These are phyloP conservation scores for Sus scrofa DNA, from an alignment of 2,113 vertebrate species.

Conservation along the genomic window DNA sequence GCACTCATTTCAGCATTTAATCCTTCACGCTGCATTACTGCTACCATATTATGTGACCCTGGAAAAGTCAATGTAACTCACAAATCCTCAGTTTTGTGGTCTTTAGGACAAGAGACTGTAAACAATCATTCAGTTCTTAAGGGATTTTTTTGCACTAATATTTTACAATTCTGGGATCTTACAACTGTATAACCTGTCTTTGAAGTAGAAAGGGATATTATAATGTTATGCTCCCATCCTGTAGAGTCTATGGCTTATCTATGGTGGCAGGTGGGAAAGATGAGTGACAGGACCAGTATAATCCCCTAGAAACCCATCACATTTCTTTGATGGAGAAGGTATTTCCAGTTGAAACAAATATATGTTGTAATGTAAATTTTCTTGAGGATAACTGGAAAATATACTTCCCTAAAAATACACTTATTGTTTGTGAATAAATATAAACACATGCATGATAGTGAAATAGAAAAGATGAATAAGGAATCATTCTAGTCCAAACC, in stretches of 20 bases:
- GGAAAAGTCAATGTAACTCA: background rate
- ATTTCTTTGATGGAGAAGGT: background rate
- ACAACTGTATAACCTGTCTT: background rate
- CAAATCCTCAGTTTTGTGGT: background rate
- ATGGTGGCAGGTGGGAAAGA: background rate
- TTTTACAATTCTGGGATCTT: background rate
- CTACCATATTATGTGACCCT: background rate
- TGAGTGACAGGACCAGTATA: background rate
- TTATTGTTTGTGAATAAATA: background rate
- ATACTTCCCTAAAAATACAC: background rate
- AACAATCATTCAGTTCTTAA: background rate
- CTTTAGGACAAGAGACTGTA: background rate
- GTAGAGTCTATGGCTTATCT: background rate
- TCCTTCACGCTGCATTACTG: background rate
- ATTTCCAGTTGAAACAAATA: background rate
- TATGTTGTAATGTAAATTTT: background rate
- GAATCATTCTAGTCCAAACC: background rate
- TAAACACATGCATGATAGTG: background rate
- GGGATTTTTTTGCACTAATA: background rate
- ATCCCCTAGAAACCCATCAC: background rate
- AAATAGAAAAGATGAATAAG: background rate
- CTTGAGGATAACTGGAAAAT: background rate
- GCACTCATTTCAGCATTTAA: background rate
- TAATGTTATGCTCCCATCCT: background rate
- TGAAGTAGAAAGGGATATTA: constrained; percentile 4